Percentiles rank a stretch among this genome's conserved stretches.
These are phyloP conservation scores for Syngnathus typhle DNA, from an alignment of 2,113 vertebrate genomes.

Conservation along the genomic window DNA sequence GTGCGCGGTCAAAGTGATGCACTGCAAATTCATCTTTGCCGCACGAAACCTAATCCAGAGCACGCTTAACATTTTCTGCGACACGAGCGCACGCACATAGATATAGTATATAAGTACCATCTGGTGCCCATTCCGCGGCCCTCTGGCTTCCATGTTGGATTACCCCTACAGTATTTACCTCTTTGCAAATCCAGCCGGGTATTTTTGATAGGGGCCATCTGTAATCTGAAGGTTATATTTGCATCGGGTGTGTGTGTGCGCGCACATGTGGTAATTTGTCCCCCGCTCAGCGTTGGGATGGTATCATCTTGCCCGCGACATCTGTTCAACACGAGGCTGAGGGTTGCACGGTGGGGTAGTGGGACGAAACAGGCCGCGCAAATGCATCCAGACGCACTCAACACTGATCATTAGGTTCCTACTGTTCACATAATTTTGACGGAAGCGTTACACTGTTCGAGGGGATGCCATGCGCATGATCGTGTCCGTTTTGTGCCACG, in stretches of 20 bases:
- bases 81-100: constrained; percentile 19
- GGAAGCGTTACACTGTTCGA: constrained; percentile 17
- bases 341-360: constrained; percentile 27
- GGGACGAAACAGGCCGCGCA: constrained; percentile 26
- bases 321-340: constrained; percentile 64
- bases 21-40: constrained; percentile 33
- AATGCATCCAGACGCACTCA: constrained; percentile 10
- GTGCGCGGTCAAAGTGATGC: constrained; percentile 13
- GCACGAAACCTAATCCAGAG: constrained; percentile 55
- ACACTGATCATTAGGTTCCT: neutral
- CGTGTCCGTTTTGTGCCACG: constrained; percentile 45
- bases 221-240: constrained; percentile 67
- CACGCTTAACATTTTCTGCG: constrained; percentile 31
- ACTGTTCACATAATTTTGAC: neutral
- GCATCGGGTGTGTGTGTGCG: constrained; percentile 7
- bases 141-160: constrained; percentile 51
- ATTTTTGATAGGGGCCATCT: constrained; percentile 62
- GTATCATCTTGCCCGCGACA: constrained; percentile 58
- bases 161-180: constrained; percentile 66
- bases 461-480: constrained; percentile 41
- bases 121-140: constrained; percentile 37
- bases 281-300: constrained; percentile 50
- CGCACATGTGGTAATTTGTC: constrained; percentile 51
- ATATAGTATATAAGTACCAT: constrained; percentile 37
- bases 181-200: constrained; percentile 56